A percentile compares a stretch with the other conserved stretches of the same genome.
phyloP scores from a whole-genome alignment of 2,888 invertebrate species.

The Cantharis rustica region DNA sequence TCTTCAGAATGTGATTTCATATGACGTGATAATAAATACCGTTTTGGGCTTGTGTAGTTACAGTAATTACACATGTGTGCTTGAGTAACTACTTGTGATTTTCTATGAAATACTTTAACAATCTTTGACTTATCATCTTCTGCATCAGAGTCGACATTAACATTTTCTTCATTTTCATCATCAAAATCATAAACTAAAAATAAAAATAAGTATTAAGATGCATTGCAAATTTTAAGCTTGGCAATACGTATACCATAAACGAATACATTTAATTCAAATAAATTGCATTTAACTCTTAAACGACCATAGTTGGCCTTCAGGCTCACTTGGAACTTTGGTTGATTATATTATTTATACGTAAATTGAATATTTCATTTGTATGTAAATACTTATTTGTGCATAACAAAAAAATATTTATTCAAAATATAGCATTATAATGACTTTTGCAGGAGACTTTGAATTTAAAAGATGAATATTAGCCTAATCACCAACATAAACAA shows the following conservation, averaged over 20 bases:
- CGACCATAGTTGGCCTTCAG: too few species aligned
- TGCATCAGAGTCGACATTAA: conserved; percentile 63
- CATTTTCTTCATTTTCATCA: conserved; percentile 66
- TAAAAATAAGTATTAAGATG: not conserved
- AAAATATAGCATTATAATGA: too few species aligned
- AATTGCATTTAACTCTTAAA: too few species aligned
- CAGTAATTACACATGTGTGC: conserved; percentile 89
- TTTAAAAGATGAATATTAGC: too few species aligned
- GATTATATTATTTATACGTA: too few species aligned
- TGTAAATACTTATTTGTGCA: too few species aligned
- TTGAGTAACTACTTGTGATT: conserved; percentile 67
- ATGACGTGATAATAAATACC: conserved; percentile 87
- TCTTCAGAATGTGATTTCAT: conserved; percentile 96
- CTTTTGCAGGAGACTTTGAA: too few species aligned
- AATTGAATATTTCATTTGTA: too few species aligned
- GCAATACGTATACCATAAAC: not conserved
- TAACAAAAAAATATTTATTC: too few species aligned
- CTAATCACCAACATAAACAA: too few species aligned
- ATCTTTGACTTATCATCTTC: conserved; percentile 70
- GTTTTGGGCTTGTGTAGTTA: conserved; percentile 86
- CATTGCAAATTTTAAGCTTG: not conserved
- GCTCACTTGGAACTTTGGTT: too few species aligned
- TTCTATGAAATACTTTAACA: conserved; percentile 65
- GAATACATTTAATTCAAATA: not conserved
- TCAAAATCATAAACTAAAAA: conserved; percentile 74